A percentile compares a stretch with the other conserved stretches of the same genome.
Evolutionary conservation across 2,797 vertebrate species (phyloP).

Genomic region (Gymnoscopelus microlampas): DNA sequence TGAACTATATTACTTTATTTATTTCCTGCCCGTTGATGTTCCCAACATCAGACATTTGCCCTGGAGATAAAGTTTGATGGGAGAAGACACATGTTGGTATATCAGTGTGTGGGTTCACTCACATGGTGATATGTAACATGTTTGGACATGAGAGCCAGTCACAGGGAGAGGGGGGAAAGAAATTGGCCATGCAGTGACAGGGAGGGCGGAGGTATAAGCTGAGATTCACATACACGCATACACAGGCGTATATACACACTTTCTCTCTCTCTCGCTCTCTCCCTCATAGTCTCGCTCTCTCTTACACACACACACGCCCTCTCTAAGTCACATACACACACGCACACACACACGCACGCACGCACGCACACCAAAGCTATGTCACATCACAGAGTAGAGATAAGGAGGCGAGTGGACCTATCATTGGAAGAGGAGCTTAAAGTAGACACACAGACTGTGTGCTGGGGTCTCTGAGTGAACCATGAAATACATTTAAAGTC

Average conservation of each 20-base stretch:
- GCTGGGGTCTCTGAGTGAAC: slow-evolving; percentile 34
- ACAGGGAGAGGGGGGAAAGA: not conserved
- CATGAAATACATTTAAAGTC: slow-evolving; percentile 44
- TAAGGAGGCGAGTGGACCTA: slow-evolving; percentile 50
- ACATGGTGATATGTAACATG: too few relatives aligned
- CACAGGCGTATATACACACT: not conserved
- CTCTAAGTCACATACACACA: not conserved
- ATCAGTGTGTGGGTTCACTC: not conserved
- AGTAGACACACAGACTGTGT: slow-evolving; percentile 38
- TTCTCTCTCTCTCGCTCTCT: too few relatives aligned
- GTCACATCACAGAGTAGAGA: slow-evolving; percentile 42
- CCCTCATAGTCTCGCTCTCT: not conserved
- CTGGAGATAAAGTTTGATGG: not conserved
- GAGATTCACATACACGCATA: not conserved
- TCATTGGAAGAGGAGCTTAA: slow-evolving; percentile 54
- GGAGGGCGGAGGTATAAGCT: not conserved
- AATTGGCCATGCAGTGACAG: not conserved
- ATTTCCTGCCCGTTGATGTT: not conserved
- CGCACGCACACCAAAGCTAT: slow-evolving; percentile 20
- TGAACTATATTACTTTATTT: not conserved
- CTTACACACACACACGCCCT: not conserved
- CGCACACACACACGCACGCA: not conserved
- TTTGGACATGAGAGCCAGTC: not conserved
- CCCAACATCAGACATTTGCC: not conserved
- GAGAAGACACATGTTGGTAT: not conserved